phyloP scores from a whole-genome alignment of 2,797 vertebrate genomes.

The Monodelphis domestica region DNA sequence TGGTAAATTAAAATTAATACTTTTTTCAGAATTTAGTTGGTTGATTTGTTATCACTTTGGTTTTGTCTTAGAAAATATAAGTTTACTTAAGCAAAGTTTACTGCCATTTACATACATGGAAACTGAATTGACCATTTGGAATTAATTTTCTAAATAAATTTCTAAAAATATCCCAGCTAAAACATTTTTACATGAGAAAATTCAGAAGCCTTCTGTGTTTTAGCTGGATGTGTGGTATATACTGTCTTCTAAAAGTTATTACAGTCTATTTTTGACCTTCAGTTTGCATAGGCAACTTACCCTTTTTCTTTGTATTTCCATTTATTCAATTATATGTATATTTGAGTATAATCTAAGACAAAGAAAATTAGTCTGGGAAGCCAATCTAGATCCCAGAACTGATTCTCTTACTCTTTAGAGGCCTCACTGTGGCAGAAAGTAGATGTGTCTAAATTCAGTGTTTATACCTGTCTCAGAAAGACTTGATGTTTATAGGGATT shows the following conservation, averaged over 20 bases:
- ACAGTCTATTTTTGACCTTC: conserved; percentile 19
- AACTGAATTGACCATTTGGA: not conserved
- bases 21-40: conserved; percentile 4
- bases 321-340: not conserved
- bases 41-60: not conserved
- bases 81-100: not conserved
- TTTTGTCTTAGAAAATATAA: not conserved
- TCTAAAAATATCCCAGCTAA: not conserved
- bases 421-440: not conserved
- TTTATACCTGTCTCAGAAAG: not conserved
- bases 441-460: not conserved
- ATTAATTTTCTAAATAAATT: not conserved
- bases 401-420: not conserved
- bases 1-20: not conserved
- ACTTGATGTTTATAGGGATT: not conserved
- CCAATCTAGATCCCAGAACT: not conserved
- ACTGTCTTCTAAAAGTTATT: not conserved
- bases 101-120: not conserved
- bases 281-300: conserved; percentile 16
- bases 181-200: not conserved
- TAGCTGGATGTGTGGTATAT: not conserved
- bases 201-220: not conserved
- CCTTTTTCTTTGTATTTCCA: not conserved
- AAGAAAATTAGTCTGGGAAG: not conserved
- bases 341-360: not conserved